A percentile compares a stretch with the other conserved stretches of the same genome.
These are phyloP conservation scores for Brachionus paranguensis DNA, from an alignment of 1,140 invertebrate genomes.

Conservation along the genomic window DNA sequence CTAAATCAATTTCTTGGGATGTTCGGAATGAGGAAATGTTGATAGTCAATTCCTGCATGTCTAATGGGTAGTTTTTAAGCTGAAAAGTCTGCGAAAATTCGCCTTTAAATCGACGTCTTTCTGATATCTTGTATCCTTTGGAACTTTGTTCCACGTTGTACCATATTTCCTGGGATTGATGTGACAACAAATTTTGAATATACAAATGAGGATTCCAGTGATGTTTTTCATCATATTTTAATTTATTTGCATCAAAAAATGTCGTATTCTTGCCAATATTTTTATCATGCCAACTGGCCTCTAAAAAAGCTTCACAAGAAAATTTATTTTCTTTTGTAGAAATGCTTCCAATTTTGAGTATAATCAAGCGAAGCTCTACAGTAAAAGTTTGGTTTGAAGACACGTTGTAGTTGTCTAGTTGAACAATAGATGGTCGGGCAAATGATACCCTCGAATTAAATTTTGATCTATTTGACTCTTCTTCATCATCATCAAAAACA, in stretches of 20 bases:
- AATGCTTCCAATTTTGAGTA: conserved; percentile 10
- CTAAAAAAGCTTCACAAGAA: conserved; percentile 16
- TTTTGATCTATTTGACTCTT: background rate
- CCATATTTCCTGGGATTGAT: conserved; percentile 25
- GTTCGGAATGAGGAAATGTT: background rate
- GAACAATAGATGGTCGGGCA: background rate
- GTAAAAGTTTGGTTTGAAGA: conserved; percentile 7
- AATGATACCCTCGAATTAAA: background rate
- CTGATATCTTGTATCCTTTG: background rate
- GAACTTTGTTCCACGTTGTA: background rate
- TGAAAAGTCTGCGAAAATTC: conserved; percentile 26
- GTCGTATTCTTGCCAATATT: background rate
- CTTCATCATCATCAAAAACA: conserved; percentile 2
- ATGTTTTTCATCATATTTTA: background rate
- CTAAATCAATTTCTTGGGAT: background rate
- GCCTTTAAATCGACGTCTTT: background rate
- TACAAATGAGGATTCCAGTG: conserved; percentile 34
- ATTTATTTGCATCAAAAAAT: background rate
- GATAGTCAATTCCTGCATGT: background rate
- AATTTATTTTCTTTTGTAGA: conserved; percentile 18
- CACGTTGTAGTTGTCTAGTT: background rate
- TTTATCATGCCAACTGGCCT: conserved; percentile 23
- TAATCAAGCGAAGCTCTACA: conserved; percentile 13
- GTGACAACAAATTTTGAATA: conserved; percentile 1
- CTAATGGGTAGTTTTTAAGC: conserved; percentile 11